Percentiles rank a stretch among this genome's conserved stretches.
Evolutionary conservation across 30 jellyfish, hydroid and myxozoan species (phyloP).

Genomic region (Aurelia aurita): DNA sequence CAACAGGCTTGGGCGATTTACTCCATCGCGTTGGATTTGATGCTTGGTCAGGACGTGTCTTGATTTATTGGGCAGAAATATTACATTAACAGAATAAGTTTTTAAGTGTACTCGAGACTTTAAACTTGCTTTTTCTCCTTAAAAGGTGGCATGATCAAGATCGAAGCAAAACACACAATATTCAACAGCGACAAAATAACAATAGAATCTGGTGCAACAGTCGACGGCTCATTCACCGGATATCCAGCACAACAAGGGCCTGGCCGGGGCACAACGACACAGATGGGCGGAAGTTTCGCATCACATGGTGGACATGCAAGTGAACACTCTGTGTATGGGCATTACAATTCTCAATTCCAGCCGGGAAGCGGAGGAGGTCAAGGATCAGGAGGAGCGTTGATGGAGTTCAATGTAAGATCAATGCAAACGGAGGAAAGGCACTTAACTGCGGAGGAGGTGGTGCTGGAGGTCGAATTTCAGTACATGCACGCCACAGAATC

Average conservation of each 20-base stretch:
- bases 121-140: neutral
- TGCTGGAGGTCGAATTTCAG: slow-evolving; percentile 67
- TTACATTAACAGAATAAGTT: too few relatives aligned
- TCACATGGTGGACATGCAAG: slow-evolving; percentile 67
- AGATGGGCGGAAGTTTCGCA: slow-evolving; percentile 62
- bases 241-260: slow-evolving; percentile 48
- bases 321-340: slow-evolving; percentile 57
- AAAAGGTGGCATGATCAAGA: slow-evolving; percentile 53
- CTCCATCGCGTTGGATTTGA: too few relatives aligned
- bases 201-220: slow-evolving; percentile 54
- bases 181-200: slow-evolving; percentile 39
- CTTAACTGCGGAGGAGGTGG: slow-evolving; percentile 72
- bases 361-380: slow-evolving; percentile 76
- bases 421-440: slow-evolving; percentile 65
- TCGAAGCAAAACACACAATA: slow-evolving; percentile 8
- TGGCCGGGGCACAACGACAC: slow-evolving; percentile 38
- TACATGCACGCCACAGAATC: slow-evolving; percentile 72
- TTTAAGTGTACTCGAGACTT: too few relatives aligned
- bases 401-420: slow-evolving; percentile 35
- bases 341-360: slow-evolving; percentile 42
- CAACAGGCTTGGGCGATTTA: too few relatives aligned
- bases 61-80: too few relatives aligned
- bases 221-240: slow-evolving; percentile 56
- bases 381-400: slow-evolving; percentile 70
- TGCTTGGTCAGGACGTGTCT: too few relatives aligned